Percentiles rank a stretch among this genome's conserved stretches.
phyloP scores from a whole-genome alignment of 2,797 vertebrate genomes.

The Tarsius wallacei region DNA sequence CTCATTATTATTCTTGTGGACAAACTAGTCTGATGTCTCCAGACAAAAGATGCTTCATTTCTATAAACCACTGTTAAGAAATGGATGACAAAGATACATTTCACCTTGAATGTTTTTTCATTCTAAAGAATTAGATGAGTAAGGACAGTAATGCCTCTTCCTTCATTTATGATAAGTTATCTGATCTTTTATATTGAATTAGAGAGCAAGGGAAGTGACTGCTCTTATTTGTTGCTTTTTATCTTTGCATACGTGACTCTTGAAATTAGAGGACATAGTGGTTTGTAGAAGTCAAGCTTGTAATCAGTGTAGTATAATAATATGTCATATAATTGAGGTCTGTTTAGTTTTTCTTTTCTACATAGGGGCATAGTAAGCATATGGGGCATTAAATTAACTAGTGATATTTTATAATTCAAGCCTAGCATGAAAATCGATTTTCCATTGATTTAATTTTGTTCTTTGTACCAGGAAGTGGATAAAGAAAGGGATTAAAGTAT shows the following conservation, averaged over 20 bases:
- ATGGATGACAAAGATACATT: not conserved
- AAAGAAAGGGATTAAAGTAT: constrained; percentile 63
- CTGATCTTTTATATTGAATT: constrained; percentile 60
- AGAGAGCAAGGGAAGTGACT: not conserved
- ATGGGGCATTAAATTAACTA: constrained; percentile 81
- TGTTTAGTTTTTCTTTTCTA: constrained; percentile 78
- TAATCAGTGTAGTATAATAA: constrained; percentile 73
- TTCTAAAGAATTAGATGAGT: constrained; percentile 57
- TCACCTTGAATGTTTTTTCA: constrained; percentile 15
- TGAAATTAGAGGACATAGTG: constrained; percentile 65
- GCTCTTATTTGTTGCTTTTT: not conserved
- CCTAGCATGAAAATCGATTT: constrained; percentile 74
- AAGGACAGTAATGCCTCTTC: not conserved
- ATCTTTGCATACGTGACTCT: constrained; percentile 37
- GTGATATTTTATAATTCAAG: constrained; percentile 80
- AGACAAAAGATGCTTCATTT: constrained; percentile 44
- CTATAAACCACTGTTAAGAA: constrained; percentile 1
- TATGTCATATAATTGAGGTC: constrained; percentile 68
- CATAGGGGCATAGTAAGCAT: constrained; percentile 79
- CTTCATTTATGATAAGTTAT: constrained; percentile 66
- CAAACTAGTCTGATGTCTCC: constrained; percentile 42
- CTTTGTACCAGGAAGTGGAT: not conserved
- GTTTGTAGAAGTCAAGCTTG: constrained; percentile 22
- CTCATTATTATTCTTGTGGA: not conserved
- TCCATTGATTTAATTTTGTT: constrained; percentile 78